Evolutionary conservation across 1,140 invertebrate species (phyloP).

Genomic region (Drosophila asahinai): DNA sequence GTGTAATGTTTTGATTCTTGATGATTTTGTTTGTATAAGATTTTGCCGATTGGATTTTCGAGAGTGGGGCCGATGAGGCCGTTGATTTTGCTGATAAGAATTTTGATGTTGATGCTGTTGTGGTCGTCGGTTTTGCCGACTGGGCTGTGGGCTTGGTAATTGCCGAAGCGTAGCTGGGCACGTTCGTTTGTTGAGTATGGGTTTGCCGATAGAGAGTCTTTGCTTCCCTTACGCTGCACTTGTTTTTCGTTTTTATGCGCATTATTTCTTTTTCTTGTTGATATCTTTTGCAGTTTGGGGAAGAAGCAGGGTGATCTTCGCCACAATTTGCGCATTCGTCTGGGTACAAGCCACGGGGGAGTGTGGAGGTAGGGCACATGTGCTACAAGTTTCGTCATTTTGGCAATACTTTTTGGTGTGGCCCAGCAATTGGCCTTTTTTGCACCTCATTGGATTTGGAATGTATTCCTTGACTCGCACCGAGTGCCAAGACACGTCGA

Average conservation of each 20-base stretch:
- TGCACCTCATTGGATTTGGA: conserved; percentile 35
- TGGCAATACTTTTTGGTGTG: conserved; percentile 13
- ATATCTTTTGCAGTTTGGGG: conserved; percentile 1
- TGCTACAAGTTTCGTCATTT: not conserved
- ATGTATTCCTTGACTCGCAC: conserved; percentile 20
- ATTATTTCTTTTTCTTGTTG: not conserved
- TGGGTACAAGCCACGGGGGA: not conserved
- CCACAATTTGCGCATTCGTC: not conserved
- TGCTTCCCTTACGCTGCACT: not conserved
- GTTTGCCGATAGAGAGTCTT: not conserved
- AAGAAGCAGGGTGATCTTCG: not conserved
- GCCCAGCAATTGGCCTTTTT: conserved; percentile 7
- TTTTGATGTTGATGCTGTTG: no score
- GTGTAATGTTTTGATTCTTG: not conserved
- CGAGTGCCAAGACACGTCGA: conserved; percentile 18
- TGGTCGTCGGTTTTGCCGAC: no score
- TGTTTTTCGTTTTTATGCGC: not conserved
- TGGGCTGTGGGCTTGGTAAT: not conserved
- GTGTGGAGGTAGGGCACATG: not conserved
- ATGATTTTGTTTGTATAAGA: not conserved
- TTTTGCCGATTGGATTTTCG: not conserved
- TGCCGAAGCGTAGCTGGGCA: not conserved
- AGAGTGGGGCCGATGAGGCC: not conserved
- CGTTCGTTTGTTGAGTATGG: not conserved
- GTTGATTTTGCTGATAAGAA: not conserved